phyloP scores from a whole-genome alignment of 1,140 invertebrate species.

The Ptiloglossa arizonensis region DNA sequence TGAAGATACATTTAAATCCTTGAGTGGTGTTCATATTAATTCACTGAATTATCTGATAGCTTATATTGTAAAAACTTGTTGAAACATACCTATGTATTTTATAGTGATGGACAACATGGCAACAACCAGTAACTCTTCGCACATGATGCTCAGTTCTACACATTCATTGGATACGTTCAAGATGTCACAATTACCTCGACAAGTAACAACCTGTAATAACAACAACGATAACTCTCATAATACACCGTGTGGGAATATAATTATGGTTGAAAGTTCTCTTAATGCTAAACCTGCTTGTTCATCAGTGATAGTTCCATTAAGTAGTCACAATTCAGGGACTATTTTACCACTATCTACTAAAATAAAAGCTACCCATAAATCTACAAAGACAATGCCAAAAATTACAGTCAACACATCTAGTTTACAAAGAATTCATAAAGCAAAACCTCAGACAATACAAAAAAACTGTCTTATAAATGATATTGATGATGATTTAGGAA shows the following conservation, averaged over 20 bases:
- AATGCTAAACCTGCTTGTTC: slow-evolving; percentile 51
- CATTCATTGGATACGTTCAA: slow-evolving; percentile 64
- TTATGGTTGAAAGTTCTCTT: slow-evolving; percentile 64
- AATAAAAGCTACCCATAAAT: slow-evolving; percentile 61
- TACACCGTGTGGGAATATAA: slow-evolving; percentile 60
- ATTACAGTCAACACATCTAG: slow-evolving; percentile 74
- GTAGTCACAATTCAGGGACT: slow-evolving; percentile 50
- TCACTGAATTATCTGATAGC: slow-evolving; percentile 9
- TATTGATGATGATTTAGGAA: slow-evolving; percentile 83
- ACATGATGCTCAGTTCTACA: slow-evolving; percentile 40
- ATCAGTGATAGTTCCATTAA: slow-evolving; percentile 65
- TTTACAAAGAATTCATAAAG: slow-evolving; percentile 61
- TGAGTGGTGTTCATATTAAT: slow-evolving; percentile 1
- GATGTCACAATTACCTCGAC: slow-evolving; percentile 60
- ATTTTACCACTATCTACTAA: slow-evolving; percentile 68
- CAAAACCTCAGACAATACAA: slow-evolving; percentile 33
- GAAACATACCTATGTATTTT: slow-evolving; percentile 72
- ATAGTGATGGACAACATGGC: slow-evolving; percentile 73
- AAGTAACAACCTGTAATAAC: slow-evolving; percentile 50
- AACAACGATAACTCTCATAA: slow-evolving; percentile 59
- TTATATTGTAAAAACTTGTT: slow-evolving; percentile 16
- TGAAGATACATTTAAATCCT: slow-evolving; percentile 2
- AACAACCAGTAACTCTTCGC: slow-evolving; percentile 49
- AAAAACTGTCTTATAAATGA: slow-evolving; percentile 65
- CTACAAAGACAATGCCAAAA: slow-evolving; percentile 79